Evolutionary conservation across 2,888 invertebrate genomes (phyloP).

Genomic region (Xylophagus ater): DNA sequence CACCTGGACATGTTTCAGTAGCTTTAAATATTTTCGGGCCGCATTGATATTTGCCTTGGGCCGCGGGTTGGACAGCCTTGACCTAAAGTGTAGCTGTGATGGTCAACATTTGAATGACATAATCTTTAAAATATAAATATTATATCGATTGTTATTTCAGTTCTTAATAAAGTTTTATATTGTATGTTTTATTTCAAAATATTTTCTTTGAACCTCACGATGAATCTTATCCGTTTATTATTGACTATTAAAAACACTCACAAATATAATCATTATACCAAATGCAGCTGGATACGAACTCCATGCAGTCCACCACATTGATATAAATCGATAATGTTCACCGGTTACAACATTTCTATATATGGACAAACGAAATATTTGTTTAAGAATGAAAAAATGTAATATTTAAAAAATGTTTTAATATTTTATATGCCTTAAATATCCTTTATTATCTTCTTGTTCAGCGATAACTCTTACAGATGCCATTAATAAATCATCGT

Average conservation of each 20-base stretch:
- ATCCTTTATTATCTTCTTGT: slow-evolving; percentile 93
- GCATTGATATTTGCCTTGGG: no score
- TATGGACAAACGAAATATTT: neutral
- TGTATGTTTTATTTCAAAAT: neutral
- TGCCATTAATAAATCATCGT: slow-evolving; percentile 94
- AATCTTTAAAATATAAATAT: no score
- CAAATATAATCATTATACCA: slow-evolving; percentile 96
- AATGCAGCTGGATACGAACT: slow-evolving; percentile 92
- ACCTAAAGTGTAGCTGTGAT: no score
- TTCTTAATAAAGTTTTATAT: no score
- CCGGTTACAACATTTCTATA: slow-evolving; percentile 91
- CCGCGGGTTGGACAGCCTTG: no score
- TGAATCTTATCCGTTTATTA: no score
- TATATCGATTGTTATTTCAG: no score
- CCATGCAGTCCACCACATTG: slow-evolving; percentile 92
- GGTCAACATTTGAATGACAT: no score
- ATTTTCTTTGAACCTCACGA: no score
- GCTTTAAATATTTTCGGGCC: no score
- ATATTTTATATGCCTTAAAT: slow-evolving; percentile 50
- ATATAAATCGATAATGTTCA: slow-evolving; percentile 96
- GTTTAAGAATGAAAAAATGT: neutral
- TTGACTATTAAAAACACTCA: no score
- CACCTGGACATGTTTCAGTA: no score
- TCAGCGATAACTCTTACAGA: slow-evolving; percentile 92
- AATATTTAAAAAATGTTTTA: neutral